Evolutionary conservation across 2,888 invertebrate genomes (phyloP).

Genomic region (Sepiola atlantica): DNA sequence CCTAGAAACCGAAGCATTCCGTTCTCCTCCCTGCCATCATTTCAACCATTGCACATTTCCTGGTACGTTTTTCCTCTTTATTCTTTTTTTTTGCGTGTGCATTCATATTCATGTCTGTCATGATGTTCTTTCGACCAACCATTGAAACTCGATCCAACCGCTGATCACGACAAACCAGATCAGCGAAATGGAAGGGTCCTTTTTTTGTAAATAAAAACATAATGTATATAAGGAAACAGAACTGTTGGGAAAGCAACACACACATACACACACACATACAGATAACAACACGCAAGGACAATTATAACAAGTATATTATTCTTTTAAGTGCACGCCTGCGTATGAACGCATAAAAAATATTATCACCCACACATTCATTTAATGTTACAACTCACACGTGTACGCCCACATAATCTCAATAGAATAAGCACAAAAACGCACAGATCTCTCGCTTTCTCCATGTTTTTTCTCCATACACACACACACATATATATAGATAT

Average conservation of each 20-base stretch:
- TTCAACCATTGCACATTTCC: neutral
- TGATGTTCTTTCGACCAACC: neutral
- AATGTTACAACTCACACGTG: too few relatives aligned
- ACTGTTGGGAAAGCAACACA: neutral
- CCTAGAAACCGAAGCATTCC: neutral
- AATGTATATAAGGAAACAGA: neutral
- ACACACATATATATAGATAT: too few relatives aligned
- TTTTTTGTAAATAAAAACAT: neutral
- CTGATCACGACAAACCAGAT: neutral
- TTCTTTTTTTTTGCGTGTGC: neutral
- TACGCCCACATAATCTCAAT: too few relatives aligned
- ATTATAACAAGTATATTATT: too few relatives aligned
- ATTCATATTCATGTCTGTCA: conserved; percentile 12
- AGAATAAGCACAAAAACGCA: too few relatives aligned
- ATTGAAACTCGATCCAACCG: neutral
- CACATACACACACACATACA: neutral
- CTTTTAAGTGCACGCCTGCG: too few relatives aligned
- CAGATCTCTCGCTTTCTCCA: too few relatives aligned
- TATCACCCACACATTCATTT: too few relatives aligned
- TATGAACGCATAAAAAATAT: too few relatives aligned
- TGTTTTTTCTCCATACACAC: too few relatives aligned
- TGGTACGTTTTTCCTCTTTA: neutral
- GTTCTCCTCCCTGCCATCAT: neutral
- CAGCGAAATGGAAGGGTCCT: neutral
- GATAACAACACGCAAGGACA: neutral